Evolutionary conservation across 2,888 invertebrate species (phyloP).

Genomic region (Stramonita haemastoma): DNA sequence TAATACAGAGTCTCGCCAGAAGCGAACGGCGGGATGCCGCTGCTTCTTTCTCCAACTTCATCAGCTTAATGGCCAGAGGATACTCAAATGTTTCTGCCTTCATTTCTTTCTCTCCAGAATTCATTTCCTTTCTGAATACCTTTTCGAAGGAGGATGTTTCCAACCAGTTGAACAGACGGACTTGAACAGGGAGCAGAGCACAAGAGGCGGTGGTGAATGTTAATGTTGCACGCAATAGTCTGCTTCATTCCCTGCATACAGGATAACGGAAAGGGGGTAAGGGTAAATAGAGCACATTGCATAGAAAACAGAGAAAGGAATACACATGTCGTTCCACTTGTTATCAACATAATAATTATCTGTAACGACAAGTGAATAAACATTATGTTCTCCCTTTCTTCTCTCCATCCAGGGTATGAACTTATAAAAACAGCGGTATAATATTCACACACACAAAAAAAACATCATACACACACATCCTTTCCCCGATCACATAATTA

Average conservation of each 20-base stretch:
- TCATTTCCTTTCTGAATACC: slow-evolving; percentile 14
- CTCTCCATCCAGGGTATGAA: no score
- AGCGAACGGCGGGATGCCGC: neutral
- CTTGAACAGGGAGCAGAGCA: neutral
- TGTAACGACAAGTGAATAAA: no score
- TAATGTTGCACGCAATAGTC: neutral
- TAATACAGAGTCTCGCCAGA: neutral
- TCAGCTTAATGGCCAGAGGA: neutral
- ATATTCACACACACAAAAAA: no score
- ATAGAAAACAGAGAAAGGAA: no score
- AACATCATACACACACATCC: no score
- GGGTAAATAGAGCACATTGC: no score
- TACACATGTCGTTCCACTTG: no score
- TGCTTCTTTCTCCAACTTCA: neutral
- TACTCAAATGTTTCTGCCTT: neutral
- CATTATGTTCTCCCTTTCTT: no score
- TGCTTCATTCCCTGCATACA: neutral
- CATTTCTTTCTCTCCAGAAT: neutral
- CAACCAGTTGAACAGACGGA: neutral
- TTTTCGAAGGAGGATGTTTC: neutral
- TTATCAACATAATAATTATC: no score
- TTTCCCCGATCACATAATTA: no score
- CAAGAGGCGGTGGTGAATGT: neutral
- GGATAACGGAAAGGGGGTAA: no score
- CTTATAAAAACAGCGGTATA: no score